Evolutionary conservation across 2,888 invertebrate genomes (phyloP), one percentile per base, ranked within the genome.

Genomic region (Drosophila nr. medialis): DNA sequence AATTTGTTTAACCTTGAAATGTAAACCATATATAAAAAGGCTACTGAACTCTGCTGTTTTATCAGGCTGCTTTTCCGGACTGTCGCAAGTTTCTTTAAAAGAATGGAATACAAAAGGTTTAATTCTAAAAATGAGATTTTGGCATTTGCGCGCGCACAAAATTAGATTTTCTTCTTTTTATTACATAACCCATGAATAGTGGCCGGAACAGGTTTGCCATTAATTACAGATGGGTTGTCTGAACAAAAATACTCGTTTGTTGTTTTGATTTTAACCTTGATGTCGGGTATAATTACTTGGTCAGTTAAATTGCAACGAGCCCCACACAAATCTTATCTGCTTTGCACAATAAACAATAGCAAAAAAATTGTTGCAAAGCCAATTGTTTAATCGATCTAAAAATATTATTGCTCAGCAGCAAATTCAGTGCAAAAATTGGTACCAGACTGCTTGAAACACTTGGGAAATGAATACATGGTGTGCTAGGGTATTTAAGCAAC

Each of bases 161-260:
- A 58, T 70, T 38, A 32, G 54, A 62, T 55, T 61, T 63, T 60
- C 40, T 51, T 56, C 10, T 45, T 42, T 30, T 58, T 48, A 29
- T 78, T 79, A 69, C 72, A 78, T 78, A 76, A 78, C 75, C n/a
- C 15, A 6, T 38, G 29, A 49, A 61, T 51, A 65, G 55, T 58
- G 67, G 64, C 71, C 80, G 80, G 77, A 80, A 80, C 79, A 71
- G 77, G 79, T 80, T 80, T 77, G 67, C n/a, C 65, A 65, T 68
- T 77, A 80, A 80, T 80, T 80, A 76, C 63, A 76, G 45, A 67
- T 56, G 40, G 56, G 30, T 38, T 50, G 48, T 64, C 66, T 45
- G 65, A 67, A 71, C 40, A 55, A 59, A 75, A 45, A 72, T 79
- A 68, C 80, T 34, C 40, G 78, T 78, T 79, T 72, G 29, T 72